phyloP scores from a whole-genome alignment of 2,888 invertebrate genomes.

The Perithous albicinctus region DNA sequence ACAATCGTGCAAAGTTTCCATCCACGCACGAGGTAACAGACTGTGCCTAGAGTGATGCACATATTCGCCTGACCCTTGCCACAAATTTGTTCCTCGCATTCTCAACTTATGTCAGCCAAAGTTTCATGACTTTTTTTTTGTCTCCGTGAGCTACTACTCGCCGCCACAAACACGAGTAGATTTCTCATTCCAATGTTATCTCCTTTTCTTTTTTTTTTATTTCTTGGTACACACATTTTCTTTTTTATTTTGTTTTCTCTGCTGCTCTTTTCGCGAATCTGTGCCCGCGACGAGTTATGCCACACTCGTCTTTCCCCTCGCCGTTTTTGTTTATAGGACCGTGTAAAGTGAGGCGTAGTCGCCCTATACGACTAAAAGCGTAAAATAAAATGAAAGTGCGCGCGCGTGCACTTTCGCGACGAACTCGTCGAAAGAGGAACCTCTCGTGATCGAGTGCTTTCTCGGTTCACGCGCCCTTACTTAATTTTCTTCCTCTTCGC shows the following conservation, averaged over 20 bases:
- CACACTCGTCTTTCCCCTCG: neutral
- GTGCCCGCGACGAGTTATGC: conserved; percentile 29
- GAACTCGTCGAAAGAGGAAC: neutral
- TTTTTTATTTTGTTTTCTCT: conserved; percentile 9
- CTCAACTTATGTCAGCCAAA: conserved; percentile 68
- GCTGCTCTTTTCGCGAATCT: conserved; percentile 30
- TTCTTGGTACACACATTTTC: neutral
- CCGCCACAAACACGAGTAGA: conserved; percentile 1
- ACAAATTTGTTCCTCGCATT: conserved; percentile 79
- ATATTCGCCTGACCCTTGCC: conserved; percentile 77
- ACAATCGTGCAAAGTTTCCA: conserved; percentile 1
- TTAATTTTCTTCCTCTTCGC: conserved; percentile 3
- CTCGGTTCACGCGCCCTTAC: conserved; percentile 14
- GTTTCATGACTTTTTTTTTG: conserved; percentile 39
- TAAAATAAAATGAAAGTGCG: conserved; percentile 14
- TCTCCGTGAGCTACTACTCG: conserved; percentile 4
- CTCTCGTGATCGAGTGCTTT: conserved; percentile 32
- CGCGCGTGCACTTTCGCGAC: conserved; percentile 16
- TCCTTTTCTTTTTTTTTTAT: conserved; percentile 53
- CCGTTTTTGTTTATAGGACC: conserved; percentile 16
- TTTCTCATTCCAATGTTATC: neutral
- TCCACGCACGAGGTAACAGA: neutral
- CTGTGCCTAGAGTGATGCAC: neutral
- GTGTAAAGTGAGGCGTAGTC: neutral
- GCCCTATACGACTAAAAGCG: neutral